Evolutionary conservation across 2,797 vertebrate species (phyloP), one percentile per base, ranked within the genome.

Genomic region (Dipus sagitta): DNA sequence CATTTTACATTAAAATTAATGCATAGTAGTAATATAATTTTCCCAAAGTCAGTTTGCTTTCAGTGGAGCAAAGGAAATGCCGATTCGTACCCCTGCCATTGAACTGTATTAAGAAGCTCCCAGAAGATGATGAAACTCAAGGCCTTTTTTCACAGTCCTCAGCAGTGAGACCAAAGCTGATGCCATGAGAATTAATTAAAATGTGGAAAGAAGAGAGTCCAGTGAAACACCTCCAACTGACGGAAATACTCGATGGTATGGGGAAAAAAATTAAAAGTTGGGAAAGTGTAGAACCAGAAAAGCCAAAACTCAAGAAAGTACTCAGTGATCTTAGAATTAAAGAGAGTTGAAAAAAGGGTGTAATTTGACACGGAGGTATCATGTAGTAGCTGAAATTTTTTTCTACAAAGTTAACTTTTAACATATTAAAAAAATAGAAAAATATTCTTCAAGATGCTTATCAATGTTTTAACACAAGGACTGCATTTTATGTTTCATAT

Each of bases 261-360:
- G 34, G 32, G 0, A 0, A 15, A 21, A 42, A 90, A 75, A 60
- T 67, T 52, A 7, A 67, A 89, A 88, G 21, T 9, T 42, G 62
- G 74, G 42, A 81, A 94, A 93, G 88, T 92, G 76, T 62, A 84
- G 70, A 95, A 88, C 95, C 76, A 86, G 95, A 67, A 72, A 79
- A 95, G 52, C 52, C 88, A 80, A 91, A 94, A 93, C 88, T 77
- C 88, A 77, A 92, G 17, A 70, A 42, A 71, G 90, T 47, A 34
- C 77, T 71, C 8, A 12, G 64, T 68, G 91, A 94, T 88, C 71
- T 82, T 75, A 85, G 87, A 83, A 64, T 30, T 68, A 85, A 32
- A 67, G 76, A 82, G 5, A 75, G 72, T 20, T 79, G 34, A 71
- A 94, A 93, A 86, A 88, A 47, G 47, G 32, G 8, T 32, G 60